Percentiles rank a stretch among this genome's conserved stretches.
phyloP scores from a whole-genome alignment of 2,113 vertebrate species.

The Oreochromis spilurus region DNA sequence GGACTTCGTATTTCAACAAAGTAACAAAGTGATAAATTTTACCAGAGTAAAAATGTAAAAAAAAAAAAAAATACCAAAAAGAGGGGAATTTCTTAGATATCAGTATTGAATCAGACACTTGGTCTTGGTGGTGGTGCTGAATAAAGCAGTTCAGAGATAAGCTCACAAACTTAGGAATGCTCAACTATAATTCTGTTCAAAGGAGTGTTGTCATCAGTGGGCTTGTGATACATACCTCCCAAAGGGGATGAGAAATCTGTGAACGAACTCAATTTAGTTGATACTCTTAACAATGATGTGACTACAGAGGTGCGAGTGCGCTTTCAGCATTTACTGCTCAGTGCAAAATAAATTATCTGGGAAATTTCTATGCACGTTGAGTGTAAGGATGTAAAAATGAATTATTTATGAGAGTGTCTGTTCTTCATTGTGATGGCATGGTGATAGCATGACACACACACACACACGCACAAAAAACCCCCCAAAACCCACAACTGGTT shows the following conservation, averaged over 20 bases:
- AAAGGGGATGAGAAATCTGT: conserved; percentile 24
- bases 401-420: conserved; percentile 64
- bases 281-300: conserved; percentile 17
- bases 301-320: conserved; percentile 37
- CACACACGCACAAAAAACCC: not conserved
- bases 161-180: not conserved
- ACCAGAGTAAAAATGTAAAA: not conserved
- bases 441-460: conserved; percentile 33
- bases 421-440: conserved; percentile 50
- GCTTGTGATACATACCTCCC: conserved; percentile 11
- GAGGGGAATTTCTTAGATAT: not conserved
- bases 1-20: not conserved
- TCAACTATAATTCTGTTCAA: not conserved
- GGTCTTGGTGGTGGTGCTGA: not conserved
- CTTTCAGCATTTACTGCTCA: conserved; percentile 26
- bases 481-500: not conserved
- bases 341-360: conserved; percentile 55
- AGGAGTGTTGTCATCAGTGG: not conserved
- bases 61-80: not conserved
- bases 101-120: not conserved
- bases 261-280: conserved; percentile 33
- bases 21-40: not conserved
- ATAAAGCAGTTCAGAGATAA: not conserved
- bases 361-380: conserved; percentile 50
- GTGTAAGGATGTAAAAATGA: conserved; percentile 40